Evolutionary conservation across 1,140 invertebrate species (phyloP), one percentile per base, ranked within the genome.

Genomic region (Ditylenchus dipsaci): DNA sequence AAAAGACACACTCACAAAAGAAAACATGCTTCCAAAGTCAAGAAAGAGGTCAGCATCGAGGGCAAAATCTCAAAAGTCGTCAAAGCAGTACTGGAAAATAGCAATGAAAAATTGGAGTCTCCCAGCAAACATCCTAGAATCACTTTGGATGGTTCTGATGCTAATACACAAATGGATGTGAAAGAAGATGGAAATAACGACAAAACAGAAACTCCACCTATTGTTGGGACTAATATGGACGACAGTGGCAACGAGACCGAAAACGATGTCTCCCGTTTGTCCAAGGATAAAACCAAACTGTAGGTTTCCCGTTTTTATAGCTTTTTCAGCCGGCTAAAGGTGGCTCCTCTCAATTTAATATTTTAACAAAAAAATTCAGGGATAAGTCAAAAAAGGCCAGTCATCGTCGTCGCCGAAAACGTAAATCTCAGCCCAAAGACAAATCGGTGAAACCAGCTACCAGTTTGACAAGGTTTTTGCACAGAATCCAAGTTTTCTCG

Each of bases 401-500:
- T 1, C 23, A 66, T 15, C 33, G 70, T 13, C 43, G 42, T 5
- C 33, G 38, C 0, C n/a, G n/a, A n/a, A 15, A 26, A 21, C 49
- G 15, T 15, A 53, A 17, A 53, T 3, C 19, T n/a, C 7, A 23
- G 49, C 1, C 19, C 8, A 21, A 67, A 62, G 45, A 43, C 9
- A 29, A 72, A 67, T 57, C 7, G 33, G 8, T 7, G 21, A 63
- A 26, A 33, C 47, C 49, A 45, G 43, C 23, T 7, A 30, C 42
- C 7, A 73, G 70, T 65, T 45, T 73, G 47, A 73, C 59, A 43
- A 66, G 33, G 21, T 21, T 69, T n/a, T 58, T 72, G 29, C 21
- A 38, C 21, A 63, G 66, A 27, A 60, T 73, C 58, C 71, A 73
- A 61, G 71, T 68, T n/a, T 73, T 73, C 47, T 56, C 71, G 19